phyloP scores from a whole-genome alignment of 1,140 invertebrate species.

The Aporrectodea caliginosa region DNA sequence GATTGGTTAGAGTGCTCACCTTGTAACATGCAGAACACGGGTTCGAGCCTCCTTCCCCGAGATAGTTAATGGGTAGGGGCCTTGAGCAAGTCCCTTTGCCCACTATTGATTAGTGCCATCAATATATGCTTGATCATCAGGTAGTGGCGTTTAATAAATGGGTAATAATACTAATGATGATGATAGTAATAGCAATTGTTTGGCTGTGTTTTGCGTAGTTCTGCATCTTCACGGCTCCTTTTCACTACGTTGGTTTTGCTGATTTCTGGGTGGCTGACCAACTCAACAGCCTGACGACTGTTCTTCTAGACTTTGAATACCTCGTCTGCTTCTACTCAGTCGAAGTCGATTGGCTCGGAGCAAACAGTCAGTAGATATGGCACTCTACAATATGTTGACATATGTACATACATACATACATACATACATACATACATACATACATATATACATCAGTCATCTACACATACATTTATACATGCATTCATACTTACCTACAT shows the following conservation, averaged over 20 bases:
- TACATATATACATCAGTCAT: too few relatives aligned
- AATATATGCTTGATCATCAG: neutral
- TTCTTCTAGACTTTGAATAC: conserved; percentile 91
- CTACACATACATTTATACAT: too few relatives aligned
- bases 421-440: too few relatives aligned
- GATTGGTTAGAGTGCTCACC: too few relatives aligned
- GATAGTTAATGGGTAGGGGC: too few relatives aligned
- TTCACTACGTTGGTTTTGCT: conserved; percentile 92
- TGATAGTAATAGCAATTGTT: neutral
- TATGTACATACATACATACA: too few relatives aligned
- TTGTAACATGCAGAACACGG: too few relatives aligned
- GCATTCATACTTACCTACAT: too few relatives aligned
- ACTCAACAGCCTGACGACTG: conserved; percentile 84
- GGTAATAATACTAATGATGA: conserved; percentile 1
- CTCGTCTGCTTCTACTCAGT: conserved; percentile 65
- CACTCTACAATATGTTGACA: too few relatives aligned
- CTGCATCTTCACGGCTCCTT: conserved; percentile 83
- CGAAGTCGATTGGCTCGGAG: conserved; percentile 48
- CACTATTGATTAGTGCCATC: neutral
- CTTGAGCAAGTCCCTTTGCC: too few relatives aligned
- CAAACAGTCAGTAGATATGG: neutral
- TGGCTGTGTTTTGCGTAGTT: conserved; percentile 57
- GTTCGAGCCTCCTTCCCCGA: too few relatives aligned
- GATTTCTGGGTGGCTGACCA: conserved; percentile 99
- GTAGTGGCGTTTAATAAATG: too few relatives aligned